Evolutionary conservation across 2,888 invertebrate species (phyloP).

Genomic region (Achlya flavicornis): DNA sequence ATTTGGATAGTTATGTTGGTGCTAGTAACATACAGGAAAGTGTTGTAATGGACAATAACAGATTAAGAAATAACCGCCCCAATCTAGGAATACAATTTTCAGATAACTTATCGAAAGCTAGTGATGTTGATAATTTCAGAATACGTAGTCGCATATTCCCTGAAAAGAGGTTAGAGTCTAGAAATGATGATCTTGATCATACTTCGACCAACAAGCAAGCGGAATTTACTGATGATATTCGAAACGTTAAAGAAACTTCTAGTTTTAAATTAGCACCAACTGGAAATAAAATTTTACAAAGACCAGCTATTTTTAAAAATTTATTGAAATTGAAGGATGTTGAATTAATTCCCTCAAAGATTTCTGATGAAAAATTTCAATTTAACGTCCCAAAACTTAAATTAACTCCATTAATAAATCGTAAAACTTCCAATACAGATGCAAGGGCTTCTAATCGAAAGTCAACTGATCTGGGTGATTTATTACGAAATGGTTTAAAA

Average conservation of each 20-base stretch:
- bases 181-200: constrained; percentile 26
- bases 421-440: constrained; percentile 3
- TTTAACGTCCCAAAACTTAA: constrained; percentile 13
- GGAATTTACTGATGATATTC: constrained; percentile 11
- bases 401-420: constrained; percentile 15
- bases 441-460: background rate
- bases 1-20: constrained; percentile 52
- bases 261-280: constrained; percentile 17
- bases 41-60: constrained; percentile 19
- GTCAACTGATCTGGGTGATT: constrained; percentile 10
- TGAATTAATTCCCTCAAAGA: constrained; percentile 38
- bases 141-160: background rate
- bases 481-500: constrained; percentile 15
- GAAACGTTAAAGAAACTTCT: background rate
- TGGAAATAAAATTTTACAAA: constrained; percentile 23
- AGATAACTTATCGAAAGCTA: background rate
- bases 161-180: background rate
- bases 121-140: background rate
- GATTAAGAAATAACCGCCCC: background rate
- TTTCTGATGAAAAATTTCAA: constrained; percentile 4
- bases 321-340: constrained; percentile 59
- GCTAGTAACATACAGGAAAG: constrained; percentile 59
- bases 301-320: constrained; percentile 40
- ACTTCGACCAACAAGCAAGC: constrained; percentile 30
- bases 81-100: background rate